A percentile compares a stretch with the other conserved stretches of the same genome.
phyloP scores from a whole-genome alignment of 2,113 vertebrate genomes.

The Lepidiolamprologus cunningtoni region DNA sequence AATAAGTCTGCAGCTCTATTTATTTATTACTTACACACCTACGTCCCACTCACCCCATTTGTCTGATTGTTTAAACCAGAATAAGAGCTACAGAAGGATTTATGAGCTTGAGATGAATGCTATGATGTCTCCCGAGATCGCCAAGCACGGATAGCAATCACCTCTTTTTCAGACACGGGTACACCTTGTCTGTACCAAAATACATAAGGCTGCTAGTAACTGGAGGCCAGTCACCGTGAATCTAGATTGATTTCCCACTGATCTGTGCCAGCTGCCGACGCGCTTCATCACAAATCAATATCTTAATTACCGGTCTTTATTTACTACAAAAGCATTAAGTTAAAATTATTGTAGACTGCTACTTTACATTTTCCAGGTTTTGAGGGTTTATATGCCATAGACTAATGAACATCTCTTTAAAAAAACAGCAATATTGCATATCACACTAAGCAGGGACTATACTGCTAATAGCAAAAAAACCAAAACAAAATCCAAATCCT shows the following conservation, averaged over 20 bases:
- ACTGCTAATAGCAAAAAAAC: background rate
- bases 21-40: background rate
- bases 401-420: background rate
- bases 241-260: background rate
- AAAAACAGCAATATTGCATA: background rate
- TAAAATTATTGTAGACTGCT: background rate
- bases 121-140: background rate
- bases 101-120: background rate
- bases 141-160: background rate
- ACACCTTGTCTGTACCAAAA: background rate
- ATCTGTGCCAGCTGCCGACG: background rate
- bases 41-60: background rate
- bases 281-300: background rate
- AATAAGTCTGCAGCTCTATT: background rate
- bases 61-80: background rate
- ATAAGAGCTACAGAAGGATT: background rate
- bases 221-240: background rate
- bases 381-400: background rate
- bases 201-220: background rate
- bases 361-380: background rate
- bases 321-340: background rate
- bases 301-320: background rate
- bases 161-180: background rate
- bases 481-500: slow-evolving; percentile 31
- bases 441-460: background rate